These are phyloP conservation scores for Paedocypris sp. DNA, from an alignment of 2,113 vertebrate species.

Conservation along the genomic window DNA sequence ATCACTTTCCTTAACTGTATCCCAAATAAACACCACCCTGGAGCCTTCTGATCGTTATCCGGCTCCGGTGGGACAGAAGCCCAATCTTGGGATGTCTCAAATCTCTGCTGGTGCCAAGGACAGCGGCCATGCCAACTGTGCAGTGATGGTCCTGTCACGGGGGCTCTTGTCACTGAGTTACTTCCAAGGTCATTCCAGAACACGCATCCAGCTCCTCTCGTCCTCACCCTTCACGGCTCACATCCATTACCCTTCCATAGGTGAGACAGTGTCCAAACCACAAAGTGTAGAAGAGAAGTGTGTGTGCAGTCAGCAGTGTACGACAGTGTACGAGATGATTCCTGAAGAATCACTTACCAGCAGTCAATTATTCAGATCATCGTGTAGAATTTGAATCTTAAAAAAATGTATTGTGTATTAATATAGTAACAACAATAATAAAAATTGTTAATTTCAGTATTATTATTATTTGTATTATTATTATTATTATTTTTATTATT, in stretches of 20 bases:
- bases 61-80: conserved; percentile 27
- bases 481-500: too few species aligned
- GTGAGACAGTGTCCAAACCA: conserved; percentile 29
- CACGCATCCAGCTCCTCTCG: conserved; percentile 8
- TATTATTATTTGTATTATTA: too few species aligned
- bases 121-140: conserved; percentile 32
- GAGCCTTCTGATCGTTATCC: conserved; percentile 34
- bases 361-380: conserved; percentile 16
- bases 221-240: background rate
- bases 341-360: conserved; percentile 22
- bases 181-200: conserved; percentile 34
- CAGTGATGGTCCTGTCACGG: conserved; percentile 29
- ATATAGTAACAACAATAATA: too few species aligned
- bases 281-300: conserved; percentile 24
- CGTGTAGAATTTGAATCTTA: too few species aligned
- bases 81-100: conserved; percentile 25
- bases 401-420: too few species aligned
- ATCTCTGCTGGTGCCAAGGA: conserved; percentile 34
- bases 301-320: conserved; percentile 10
- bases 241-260: conserved; percentile 14
- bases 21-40: conserved; percentile 32
- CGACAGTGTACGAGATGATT: too few species aligned
- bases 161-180: conserved; percentile 25
- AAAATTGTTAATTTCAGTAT: too few species aligned
- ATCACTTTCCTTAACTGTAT: conserved; percentile 38